Base-by-base conservation (phyloP, 2,888 invertebrate genomes). In the Himalopsyche kuldschensis region DNA sequence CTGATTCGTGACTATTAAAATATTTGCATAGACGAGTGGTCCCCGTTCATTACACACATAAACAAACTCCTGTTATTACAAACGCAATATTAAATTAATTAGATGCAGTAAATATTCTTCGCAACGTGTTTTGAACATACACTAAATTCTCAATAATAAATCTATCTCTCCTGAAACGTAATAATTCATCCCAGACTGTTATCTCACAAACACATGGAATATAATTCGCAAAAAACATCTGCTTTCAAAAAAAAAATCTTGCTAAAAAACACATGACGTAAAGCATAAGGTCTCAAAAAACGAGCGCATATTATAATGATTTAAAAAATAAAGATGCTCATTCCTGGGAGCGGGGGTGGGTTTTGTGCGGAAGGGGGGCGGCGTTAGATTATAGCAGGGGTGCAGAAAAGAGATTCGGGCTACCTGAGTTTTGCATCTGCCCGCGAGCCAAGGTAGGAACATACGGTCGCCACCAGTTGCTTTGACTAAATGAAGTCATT, bases 351-450 rank as follows among this genome's bases (percentile, higher is more conserved):
- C 69, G 69, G 69, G 69, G 69, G 69, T 69, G 69, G 69, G 15
- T 69, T 69, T 27, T 27, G 10, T 27, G 24, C 20, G 2, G 69
- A 69, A 27, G 69, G 69, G 27, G 27, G 5, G 27, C 11, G 69
- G 69, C 30, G 11, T 11, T 27, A 69, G 69, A 69, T 69, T 69
- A 69, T 27, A 69, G 69, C 69, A 69, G 69, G 69, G 69, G 69
- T 69, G 15, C 24, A 69, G 69, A 69, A 69, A 69, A 69, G 69
- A 69, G 79, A 79, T 82, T 82, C 32, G 41, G 41, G 82, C 82
- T 82, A 82, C 82, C 82, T 82, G 82, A 82, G 82, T 82, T 79
- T 75, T 79, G 79, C 82, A 82, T 82, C 82, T 82, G 82, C 75
- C 82, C 32, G 55, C 27, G 17, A 35, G 79, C 78, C 47, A 63